phyloP scores from a whole-genome alignment of 2,797 vertebrate genomes.

The Clarias pachynema region DNA sequence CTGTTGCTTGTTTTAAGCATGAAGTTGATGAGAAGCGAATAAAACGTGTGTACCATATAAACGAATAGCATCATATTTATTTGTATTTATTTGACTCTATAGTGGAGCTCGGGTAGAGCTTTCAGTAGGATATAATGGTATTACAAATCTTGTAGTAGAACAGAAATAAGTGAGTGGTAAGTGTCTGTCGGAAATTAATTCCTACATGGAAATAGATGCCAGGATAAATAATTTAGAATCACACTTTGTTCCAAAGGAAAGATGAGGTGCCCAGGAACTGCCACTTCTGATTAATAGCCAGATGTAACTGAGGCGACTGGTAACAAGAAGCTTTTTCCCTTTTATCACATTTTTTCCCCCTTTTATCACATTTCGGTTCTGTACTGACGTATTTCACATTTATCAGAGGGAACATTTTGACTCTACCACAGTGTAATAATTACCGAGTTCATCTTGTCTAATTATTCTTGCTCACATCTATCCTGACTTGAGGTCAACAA shows the following conservation, averaged over 20 bases:
- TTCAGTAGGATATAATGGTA: neutral
- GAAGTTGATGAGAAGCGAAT: neutral
- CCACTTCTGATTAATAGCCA: slow-evolving; percentile 9
- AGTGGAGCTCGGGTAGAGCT: neutral
- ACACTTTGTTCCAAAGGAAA: neutral
- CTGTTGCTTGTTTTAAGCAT: neutral
- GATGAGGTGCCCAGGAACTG: slow-evolving; percentile 3
- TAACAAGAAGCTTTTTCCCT: neutral
- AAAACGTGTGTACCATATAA: neutral
- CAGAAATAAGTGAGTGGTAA: neutral
- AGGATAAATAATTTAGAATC: slow-evolving; percentile 1
- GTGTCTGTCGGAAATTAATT: neutral
- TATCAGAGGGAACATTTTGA: neutral
- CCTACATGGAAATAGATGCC: neutral
- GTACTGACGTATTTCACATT: neutral
- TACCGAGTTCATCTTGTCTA: neutral
- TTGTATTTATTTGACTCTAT: neutral
- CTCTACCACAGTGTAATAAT: neutral
- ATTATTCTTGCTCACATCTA: neutral
- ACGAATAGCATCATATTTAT: neutral
- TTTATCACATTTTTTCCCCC: neutral
- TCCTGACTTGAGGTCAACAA: neutral
- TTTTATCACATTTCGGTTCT: neutral
- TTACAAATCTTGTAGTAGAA: neutral
- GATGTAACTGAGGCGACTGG: neutral